Conservation (phyloP, 2,797 vertebrate genomes). For the Hapalemur alaotrensis region DNA sequence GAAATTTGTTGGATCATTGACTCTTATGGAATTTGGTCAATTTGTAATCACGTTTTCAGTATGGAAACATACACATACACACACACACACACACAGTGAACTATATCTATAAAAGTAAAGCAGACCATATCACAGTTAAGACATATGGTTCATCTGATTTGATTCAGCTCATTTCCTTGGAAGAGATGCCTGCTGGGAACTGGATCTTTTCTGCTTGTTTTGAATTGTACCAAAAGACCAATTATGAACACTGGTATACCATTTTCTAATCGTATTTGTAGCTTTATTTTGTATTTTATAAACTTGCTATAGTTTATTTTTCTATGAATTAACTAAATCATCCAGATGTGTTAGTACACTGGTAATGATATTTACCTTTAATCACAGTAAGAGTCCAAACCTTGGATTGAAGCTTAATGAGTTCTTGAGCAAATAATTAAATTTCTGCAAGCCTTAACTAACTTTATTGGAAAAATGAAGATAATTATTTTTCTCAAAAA, state of each 20-base stretch:
- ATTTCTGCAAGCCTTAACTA: conserved; percentile 41
- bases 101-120: conserved; percentile 30
- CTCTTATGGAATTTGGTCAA: background rate
- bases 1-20: conserved; percentile 41
- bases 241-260: background rate
- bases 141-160: conserved; percentile 53
- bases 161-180: conserved; percentile 54
- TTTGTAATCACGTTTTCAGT: conserved; percentile 30
- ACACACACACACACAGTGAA: background rate
- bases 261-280: conserved; percentile 14
- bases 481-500: conserved; percentile 22
- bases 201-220: conserved; percentile 48
- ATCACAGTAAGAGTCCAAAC: background rate
- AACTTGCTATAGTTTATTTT: conserved; percentile 40
- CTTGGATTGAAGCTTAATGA: conserved; percentile 38
- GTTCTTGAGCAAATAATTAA: conserved; percentile 39
- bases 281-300: conserved; percentile 38
- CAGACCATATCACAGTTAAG: background rate
- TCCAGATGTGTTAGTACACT: background rate
- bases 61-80: background rate
- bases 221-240: conserved; percentile 2
- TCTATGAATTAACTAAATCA: conserved; percentile 9
- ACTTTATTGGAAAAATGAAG: background rate
- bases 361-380: conserved; percentile 7
- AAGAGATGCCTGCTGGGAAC: conserved; percentile 30